phyloP scores from a whole-genome alignment of 2,797 vertebrate genomes.

The Gambelia wislizenii region DNA sequence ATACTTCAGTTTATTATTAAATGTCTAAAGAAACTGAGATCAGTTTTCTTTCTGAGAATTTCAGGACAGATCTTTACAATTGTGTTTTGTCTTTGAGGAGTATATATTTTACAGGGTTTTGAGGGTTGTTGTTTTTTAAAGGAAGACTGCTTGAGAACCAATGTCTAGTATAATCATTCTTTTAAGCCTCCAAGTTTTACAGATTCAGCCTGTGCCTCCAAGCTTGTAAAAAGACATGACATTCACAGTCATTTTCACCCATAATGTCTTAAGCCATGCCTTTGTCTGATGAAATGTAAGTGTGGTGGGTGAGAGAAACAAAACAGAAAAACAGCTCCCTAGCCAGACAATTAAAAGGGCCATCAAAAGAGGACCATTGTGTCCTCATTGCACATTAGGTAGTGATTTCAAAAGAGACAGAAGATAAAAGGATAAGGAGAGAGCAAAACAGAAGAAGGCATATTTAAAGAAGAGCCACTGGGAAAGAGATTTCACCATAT shows the following conservation, averaged over 20 bases:
- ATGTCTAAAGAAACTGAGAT: not conserved
- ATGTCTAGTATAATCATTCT: not conserved
- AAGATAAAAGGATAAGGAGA: not conserved
- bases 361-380: not conserved
- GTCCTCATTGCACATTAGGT: not conserved
- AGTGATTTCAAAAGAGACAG: not conserved
- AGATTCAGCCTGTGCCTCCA: not conserved
- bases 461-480: not conserved
- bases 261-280: not conserved
- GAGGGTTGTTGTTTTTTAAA: not conserved
- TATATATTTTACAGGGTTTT: not conserved
- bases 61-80: not conserved
- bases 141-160: not conserved
- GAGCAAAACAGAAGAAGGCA: not conserved
- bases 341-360: not conserved
- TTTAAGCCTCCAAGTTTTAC: not conserved
- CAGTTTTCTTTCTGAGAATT: not conserved
- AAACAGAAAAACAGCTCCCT: not conserved
- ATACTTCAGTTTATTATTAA: conserved; percentile 6
- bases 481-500: not conserved
- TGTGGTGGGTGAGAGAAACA: not conserved
- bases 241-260: not conserved
- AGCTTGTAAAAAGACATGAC: not conserved
- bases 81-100: not conserved
- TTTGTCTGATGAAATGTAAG: not conserved